phyloP scores from a whole-genome alignment of 2,888 invertebrate genomes.

The Caradrina clavipalpis region DNA sequence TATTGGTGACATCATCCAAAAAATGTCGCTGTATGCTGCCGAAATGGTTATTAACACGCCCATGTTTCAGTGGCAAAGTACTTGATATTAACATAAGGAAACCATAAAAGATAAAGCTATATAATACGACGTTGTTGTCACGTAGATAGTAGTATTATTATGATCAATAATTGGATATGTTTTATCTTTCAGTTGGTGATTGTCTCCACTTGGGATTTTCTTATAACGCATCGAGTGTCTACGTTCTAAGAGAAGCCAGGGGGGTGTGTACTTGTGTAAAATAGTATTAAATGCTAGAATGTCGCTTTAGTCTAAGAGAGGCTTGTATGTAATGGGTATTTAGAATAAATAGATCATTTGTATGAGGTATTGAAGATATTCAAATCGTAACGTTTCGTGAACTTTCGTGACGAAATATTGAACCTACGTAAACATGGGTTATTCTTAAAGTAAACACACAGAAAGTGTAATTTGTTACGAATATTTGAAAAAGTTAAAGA shows the following conservation, averaged over 20 bases:
- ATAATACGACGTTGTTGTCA: conserved; percentile 12
- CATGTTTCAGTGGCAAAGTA: conserved; percentile 33
- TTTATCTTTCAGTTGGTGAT: conserved; percentile 61
- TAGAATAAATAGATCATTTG: conserved; percentile 29
- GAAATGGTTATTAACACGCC: conserved; percentile 28
- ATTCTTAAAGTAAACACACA: background rate
- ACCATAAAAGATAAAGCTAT: conserved; percentile 37
- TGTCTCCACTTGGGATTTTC: conserved; percentile 50
- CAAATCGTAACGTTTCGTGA: conserved; percentile 17
- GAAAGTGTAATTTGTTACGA: background rate
- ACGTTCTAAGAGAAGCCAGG: conserved; percentile 58
- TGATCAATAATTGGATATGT: conserved; percentile 25
- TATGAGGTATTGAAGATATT: conserved; percentile 1
- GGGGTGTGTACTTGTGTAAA: conserved; percentile 25
- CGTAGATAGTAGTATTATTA: background rate
- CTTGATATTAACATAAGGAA: conserved; percentile 48
- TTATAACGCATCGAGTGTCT: conserved; percentile 57
- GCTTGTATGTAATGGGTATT: conserved; percentile 60
- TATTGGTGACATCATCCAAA: conserved; percentile 37
- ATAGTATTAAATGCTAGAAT: conserved; percentile 50
- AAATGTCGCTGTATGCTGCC: conserved; percentile 23
- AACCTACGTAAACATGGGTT: background rate
- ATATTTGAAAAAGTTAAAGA: background rate
- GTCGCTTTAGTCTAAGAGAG: conserved; percentile 44
- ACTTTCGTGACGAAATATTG: conserved; percentile 1